These are phyloP conservation scores for Sebastolobus altivelis DNA, from an alignment of 2,797 vertebrate species.

Conservation along the genomic window DNA sequence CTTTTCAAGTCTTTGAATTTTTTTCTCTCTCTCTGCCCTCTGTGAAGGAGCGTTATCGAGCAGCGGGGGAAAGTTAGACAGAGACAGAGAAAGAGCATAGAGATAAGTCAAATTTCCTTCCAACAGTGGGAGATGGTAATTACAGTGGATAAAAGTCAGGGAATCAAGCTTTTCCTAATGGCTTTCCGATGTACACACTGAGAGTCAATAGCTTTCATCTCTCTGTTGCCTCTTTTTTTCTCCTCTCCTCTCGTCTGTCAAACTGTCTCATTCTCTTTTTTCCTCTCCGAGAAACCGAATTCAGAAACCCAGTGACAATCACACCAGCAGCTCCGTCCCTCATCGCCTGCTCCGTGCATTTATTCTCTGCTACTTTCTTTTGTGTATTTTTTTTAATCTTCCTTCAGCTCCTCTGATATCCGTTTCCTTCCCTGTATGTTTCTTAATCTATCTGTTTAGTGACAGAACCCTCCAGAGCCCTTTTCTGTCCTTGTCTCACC, in stretches of 20 bases:
- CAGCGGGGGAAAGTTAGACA: conserved; percentile 43
- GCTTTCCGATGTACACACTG: conserved; percentile 45
- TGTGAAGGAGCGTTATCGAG: conserved; percentile 39
- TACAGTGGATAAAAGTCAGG: conserved; percentile 68
- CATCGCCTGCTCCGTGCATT: conserved; percentile 1
- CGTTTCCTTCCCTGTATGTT: conserved; percentile 2
- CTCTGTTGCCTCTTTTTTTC: background rate
- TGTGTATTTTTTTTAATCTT: conserved; percentile 33
- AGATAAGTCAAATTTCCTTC: conserved; percentile 63
- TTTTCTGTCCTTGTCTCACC: conserved; percentile 3
- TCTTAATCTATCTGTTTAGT: conserved; percentile 10
- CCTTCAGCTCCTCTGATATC: conserved; percentile 19
- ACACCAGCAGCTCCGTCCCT: conserved; percentile 15
- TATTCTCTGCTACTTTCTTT: conserved; percentile 3
- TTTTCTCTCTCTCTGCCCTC: conserved; percentile 13
- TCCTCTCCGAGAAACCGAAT: conserved; percentile 23
- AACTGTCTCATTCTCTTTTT: conserved; percentile 28
- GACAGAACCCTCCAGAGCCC: background rate
- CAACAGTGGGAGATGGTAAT: conserved; percentile 64
- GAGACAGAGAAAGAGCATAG: conserved; percentile 19
- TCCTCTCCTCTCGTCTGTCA: conserved; percentile 29
- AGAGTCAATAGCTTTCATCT: conserved; percentile 67
- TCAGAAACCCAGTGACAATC: conserved; percentile 35
- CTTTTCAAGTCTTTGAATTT: conserved; percentile 29
- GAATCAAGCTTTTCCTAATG: conserved; percentile 57